These are phyloP conservation scores for Pheosia tremula DNA, from an alignment of 2,888 invertebrate genomes.

Conservation along the genomic window DNA sequence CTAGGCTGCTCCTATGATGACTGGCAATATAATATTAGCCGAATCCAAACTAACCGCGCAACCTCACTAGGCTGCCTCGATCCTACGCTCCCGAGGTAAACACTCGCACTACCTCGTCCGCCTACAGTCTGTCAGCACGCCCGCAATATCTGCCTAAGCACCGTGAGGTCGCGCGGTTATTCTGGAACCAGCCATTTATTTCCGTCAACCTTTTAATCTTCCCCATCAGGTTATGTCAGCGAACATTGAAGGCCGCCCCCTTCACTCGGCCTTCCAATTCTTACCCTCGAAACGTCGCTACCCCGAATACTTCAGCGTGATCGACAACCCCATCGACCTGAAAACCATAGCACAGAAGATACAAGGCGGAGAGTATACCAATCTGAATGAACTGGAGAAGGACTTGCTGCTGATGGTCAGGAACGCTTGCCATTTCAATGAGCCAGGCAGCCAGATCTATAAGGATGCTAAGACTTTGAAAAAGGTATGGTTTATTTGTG, in stretches of 20 bases:
- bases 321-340: slow-evolving; percentile 97
- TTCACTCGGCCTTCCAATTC: slow-evolving; percentile 95
- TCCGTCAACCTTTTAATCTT: slow-evolving; percentile 1
- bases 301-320: slow-evolving; percentile 97
- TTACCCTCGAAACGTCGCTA: slow-evolving; percentile 96
- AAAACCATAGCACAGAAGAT: slow-evolving; percentile 96
- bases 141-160: too few relatives aligned
- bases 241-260: slow-evolving; percentile 92
- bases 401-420: slow-evolving; percentile 96
- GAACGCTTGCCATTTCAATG: slow-evolving; percentile 98
- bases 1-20: too few relatives aligned
- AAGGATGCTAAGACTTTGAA: slow-evolving; percentile 96
- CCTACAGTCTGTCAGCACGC: too few relatives aligned
- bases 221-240: slow-evolving; percentile 90
- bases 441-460: slow-evolving; percentile 98
- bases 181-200: too few relatives aligned
- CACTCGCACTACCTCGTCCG: too few relatives aligned
- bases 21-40: too few relatives aligned
- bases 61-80: too few relatives aligned
- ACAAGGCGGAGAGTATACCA: slow-evolving; percentile 91
- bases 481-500: slow-evolving; percentile 85
- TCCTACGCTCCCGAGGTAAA: too few relatives aligned
- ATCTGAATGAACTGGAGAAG: slow-evolving; percentile 92
- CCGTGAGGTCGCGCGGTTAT: too few relatives aligned
- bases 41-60: too few relatives aligned